Evolutionary conservation across 2,888 invertebrate species (phyloP).

Genomic region (Eudiplozoon nipponicum): DNA sequence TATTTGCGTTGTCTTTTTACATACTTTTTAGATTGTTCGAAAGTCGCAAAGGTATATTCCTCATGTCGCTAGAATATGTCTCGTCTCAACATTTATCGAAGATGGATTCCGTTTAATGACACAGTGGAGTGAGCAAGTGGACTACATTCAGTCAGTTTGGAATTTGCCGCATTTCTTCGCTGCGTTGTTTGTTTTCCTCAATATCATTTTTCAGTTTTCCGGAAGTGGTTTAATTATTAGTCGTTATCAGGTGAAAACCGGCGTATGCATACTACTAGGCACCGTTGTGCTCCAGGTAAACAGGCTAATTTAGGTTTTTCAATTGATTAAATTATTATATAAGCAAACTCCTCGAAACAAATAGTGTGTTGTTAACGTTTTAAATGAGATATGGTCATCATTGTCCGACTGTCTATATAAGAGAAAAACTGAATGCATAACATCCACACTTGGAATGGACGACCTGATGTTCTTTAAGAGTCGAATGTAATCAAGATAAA

Average conservation of each 20-base stretch:
- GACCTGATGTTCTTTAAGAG: no score
- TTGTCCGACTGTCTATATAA: no score
- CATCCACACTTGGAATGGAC: no score
- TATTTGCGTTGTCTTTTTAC: neutral
- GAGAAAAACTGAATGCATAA: no score
- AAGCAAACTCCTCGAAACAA: no score
- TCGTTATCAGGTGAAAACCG: constrained; percentile 47
- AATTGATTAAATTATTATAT: no score
- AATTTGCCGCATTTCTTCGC: constrained; percentile 61
- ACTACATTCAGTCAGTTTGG: constrained; percentile 90
- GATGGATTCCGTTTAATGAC: constrained; percentile 97
- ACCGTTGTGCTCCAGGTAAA: constrained; percentile 40
- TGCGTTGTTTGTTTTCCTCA: constrained; percentile 65
- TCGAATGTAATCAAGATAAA: no score
- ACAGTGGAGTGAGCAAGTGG: constrained; percentile 80
- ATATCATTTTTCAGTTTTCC: constrained; percentile 70
- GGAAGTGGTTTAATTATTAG: constrained; percentile 80
- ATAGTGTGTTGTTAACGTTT: no score
- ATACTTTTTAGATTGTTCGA: constrained; percentile 6
- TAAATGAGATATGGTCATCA: no score
- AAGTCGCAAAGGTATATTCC: constrained; percentile 34
- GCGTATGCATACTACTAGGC: constrained; percentile 53
- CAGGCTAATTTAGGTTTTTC: constrained; percentile 24
- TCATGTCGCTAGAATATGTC: constrained; percentile 65
- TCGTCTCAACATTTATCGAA: constrained; percentile 89